phyloP scores from a whole-genome alignment of 2,113 vertebrate species.

The Oostethus manadensis region DNA sequence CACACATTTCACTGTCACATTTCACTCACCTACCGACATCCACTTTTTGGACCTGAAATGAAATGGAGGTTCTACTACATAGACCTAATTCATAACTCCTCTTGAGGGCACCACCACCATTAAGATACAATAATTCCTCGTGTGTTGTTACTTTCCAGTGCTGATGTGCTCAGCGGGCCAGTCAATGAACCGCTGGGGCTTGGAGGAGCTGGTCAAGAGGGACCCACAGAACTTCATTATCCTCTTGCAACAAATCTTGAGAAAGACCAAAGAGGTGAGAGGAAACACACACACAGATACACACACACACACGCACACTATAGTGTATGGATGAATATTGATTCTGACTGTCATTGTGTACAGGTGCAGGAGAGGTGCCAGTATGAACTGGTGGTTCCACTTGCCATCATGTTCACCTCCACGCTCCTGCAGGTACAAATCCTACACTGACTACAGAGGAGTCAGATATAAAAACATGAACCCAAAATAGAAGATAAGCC shows the following conservation, averaged over 20 bases:
- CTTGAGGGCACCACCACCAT: too few species aligned
- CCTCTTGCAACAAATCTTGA: conserved; percentile 88
- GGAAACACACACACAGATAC: background rate
- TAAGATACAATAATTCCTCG: background rate
- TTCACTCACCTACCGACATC: too few species aligned
- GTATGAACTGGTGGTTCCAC: conserved; percentile 85
- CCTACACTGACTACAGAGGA: too few species aligned
- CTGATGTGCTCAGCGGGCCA: conserved; percentile 74
- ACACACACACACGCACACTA: background rate
- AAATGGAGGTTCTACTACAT: too few species aligned
- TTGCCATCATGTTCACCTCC: conserved; percentile 88
- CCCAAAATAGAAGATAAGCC: too few species aligned
- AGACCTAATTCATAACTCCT: too few species aligned
- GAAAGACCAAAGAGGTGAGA: conserved; percentile 84
- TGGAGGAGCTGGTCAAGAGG: conserved; percentile 91
- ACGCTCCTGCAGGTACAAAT: conserved; percentile 84
- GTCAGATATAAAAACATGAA: too few species aligned
- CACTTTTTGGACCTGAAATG: too few species aligned
- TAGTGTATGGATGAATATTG: background rate
- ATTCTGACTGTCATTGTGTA: background rate
- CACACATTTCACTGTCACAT: too few species aligned
- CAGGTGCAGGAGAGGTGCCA: conserved; percentile 87
- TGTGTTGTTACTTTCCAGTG: conserved; percentile 30
- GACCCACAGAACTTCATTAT: conserved; percentile 89
- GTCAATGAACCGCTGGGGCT: conserved; percentile 95